Conservation (phyloP, 2,113 vertebrate species). For the Dasyurus viverrinus region DNA sequence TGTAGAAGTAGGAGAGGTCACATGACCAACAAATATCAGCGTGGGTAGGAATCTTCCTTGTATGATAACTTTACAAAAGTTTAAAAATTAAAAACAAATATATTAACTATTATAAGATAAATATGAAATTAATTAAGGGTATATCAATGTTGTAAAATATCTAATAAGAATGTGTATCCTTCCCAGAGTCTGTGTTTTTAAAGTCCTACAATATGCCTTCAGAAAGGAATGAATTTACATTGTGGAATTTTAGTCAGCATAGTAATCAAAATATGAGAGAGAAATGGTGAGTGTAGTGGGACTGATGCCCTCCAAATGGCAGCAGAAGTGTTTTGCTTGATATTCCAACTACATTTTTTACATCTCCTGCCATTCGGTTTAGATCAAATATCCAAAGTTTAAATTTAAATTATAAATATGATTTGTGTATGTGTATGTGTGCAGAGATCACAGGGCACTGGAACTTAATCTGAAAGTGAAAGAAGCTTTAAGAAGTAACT, state of each 20-base stretch:
- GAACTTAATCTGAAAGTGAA: background rate
- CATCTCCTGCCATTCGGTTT: background rate
- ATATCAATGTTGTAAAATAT: background rate
- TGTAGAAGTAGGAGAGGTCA: background rate
- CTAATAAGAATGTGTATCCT: background rate
- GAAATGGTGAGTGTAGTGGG: background rate
- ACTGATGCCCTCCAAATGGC: background rate
- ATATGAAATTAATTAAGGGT: background rate
- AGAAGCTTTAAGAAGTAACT: background rate
- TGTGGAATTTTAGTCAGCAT: background rate
- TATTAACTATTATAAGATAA: background rate
- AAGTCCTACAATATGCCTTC: background rate
- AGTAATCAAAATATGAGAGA: background rate
- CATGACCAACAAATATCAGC: background rate
- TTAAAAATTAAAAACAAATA: background rate
- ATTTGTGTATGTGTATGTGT: too few relatives aligned
- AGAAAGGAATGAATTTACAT: constrained; percentile 5
- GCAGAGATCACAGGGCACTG: background rate
- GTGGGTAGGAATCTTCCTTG: background rate
- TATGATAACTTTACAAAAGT: background rate
- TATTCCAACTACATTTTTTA: background rate
- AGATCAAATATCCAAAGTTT: background rate
- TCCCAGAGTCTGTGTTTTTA: background rate
- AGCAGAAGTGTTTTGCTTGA: background rate
- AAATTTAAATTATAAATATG: background rate